Conservation (phyloP, 2,113 vertebrate genomes). For the Cebus imitator region DNA sequence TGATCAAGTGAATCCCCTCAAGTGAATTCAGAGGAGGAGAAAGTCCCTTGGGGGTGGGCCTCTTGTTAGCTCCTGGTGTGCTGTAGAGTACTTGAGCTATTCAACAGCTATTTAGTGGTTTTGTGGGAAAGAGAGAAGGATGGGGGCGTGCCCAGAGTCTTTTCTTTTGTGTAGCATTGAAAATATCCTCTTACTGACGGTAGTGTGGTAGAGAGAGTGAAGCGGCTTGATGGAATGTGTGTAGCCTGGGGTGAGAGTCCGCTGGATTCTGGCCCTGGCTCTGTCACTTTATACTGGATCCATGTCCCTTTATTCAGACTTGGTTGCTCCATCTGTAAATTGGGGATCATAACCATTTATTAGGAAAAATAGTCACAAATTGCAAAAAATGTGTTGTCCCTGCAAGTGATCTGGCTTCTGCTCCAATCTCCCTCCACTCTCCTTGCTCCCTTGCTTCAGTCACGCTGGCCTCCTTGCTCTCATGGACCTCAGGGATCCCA, state of each 20-base stretch:
- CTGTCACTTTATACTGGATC: not conserved
- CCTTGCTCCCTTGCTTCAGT: not conserved
- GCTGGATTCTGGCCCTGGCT: not conserved
- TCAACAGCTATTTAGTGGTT: not conserved
- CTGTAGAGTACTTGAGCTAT: not conserved
- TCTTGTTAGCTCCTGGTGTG: not conserved
- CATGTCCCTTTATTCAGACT: not conserved
- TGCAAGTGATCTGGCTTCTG: not conserved
- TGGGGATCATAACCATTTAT: not conserved
- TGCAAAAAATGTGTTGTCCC: not conserved
- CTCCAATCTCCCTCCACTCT: not conserved
- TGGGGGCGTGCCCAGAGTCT: not conserved
- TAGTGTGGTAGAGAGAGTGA: not conserved
- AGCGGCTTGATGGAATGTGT: not conserved
- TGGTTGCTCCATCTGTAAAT: not conserved
- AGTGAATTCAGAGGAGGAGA: slow-evolving; percentile 10
- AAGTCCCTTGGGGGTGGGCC: not conserved
- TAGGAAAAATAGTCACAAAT: not conserved
- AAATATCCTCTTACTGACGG: not conserved
- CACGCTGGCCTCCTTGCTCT: not conserved
- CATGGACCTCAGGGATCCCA: too few relatives aligned
- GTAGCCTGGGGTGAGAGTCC: not conserved
- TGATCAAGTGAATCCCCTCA: slow-evolving; percentile 42
- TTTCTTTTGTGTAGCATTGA: slow-evolving; percentile 25
- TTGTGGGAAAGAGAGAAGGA: not conserved